Base-by-base conservation (phyloP, 2,888 invertebrate genomes). In the Blera fallax region DNA sequence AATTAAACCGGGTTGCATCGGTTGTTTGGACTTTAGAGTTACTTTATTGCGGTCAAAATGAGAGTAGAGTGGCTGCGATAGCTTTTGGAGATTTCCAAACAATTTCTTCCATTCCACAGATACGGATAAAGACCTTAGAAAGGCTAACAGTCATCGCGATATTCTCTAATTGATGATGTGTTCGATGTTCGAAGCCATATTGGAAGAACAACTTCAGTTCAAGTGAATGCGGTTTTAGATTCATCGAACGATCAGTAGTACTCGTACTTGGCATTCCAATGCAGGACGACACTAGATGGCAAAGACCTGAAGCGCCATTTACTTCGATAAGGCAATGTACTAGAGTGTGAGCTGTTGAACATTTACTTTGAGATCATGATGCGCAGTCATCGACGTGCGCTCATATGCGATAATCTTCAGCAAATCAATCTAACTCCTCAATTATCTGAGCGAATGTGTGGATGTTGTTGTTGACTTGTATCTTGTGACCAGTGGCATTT, bases 371-470 rank as follows among this genome's bases (percentile, higher is more conserved):
- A 65, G 78, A 56, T 72, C 45, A 56, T 54, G 24, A 16, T 24
- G 37, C 14, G 56, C 54, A 70, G 34, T 10, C 18, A 58, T 67
- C 43, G 50, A 65, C n/a, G 34, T 5, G 11, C 50, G 76, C 60
- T 48, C 43, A 14, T 56, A 65, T 82, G 70, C 16, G 50, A 56
- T 45, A 16, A 70, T 78, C 60, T 24, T 16, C 37, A 67, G 18
- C 18, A 58, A 76, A 78, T 72, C 77, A 32, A 76, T 52, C 54
- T 40, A 18, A 58, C 50, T 77, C 58, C 34, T 78, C 64, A 72
- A 83, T 65, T 72, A 77, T 77, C 32, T 50, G 29, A 65, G 24
- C 43, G 70, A 83, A n/a, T n/a, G n/a, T 78, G 65, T 67, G 60
- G 65, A 73, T 52, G 74, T 62, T 69, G 67, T 24, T 4, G n/a